These are phyloP conservation scores for Bombyx huttoni DNA, from an alignment of 2,888 invertebrate species.

Conservation along the genomic window DNA sequence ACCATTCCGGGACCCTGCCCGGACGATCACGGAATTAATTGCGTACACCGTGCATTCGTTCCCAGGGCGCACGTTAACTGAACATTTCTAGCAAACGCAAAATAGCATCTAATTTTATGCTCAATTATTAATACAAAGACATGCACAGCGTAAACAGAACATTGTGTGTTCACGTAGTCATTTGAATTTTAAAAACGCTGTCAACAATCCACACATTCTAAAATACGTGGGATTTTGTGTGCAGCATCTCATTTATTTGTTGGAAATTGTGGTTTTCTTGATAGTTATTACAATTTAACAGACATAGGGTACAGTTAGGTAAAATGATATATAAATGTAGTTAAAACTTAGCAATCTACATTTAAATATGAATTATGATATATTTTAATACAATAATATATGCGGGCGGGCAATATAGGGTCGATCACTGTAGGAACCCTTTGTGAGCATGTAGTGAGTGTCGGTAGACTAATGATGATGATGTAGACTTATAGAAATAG, in stretches of 20 bases:
- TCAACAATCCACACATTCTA: background rate
- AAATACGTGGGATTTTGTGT: background rate
- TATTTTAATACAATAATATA: no score
- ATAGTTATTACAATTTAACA: no score
- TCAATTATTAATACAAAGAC: slow-evolving; percentile 40
- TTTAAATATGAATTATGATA: no score
- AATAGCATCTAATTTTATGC: slow-evolving; percentile 60
- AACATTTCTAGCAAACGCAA: slow-evolving; percentile 49
- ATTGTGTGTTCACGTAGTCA: background rate
- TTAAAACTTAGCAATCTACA: no score
- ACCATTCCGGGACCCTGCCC: slow-evolving; percentile 13
- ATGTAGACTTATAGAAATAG: no score
- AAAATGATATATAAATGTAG: no score
- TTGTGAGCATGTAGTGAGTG: no score
- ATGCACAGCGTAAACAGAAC: background rate
- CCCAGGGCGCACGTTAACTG: slow-evolving; percentile 58
- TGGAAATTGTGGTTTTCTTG: no score
- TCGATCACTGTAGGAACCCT: no score
- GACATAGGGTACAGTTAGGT: no score
- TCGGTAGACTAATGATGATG: no score
- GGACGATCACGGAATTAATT: slow-evolving; percentile 47
- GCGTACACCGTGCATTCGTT: slow-evolving; percentile 49
- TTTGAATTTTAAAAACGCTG: background rate
- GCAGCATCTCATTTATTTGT: background rate
- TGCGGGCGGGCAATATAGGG: no score